A percentile compares a stretch with the other conserved stretches of the same genome.
phyloP scores from a whole-genome alignment of 2,113 vertebrate genomes.

The Cettia cetti region DNA sequence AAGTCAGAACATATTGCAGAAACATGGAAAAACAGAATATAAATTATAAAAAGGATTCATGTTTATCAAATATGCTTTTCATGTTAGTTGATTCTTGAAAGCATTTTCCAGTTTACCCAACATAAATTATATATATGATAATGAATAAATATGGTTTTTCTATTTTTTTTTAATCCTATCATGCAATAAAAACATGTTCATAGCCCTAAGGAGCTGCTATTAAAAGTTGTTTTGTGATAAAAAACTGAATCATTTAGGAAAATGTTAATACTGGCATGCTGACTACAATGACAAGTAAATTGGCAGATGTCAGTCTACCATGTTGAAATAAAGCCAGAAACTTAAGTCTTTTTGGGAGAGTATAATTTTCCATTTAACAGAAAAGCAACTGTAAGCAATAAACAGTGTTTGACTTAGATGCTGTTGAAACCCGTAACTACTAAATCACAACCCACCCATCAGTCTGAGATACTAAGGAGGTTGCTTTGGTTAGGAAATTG shows the following conservation, averaged over 20 bases:
- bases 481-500: not conserved
- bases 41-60: conserved; percentile 35
- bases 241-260: not conserved
- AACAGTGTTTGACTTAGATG: conserved; percentile 40
- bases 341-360: not conserved
- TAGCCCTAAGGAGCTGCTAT: not conserved
- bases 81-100: conserved; percentile 5
- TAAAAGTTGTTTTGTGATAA: not conserved
- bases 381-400: conserved; percentile 44
- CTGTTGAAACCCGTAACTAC: conserved; percentile 63
- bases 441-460: conserved; percentile 17
- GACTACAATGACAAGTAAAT: conserved; percentile 52
- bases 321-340: conserved; percentile 26
- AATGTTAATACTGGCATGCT: conserved; percentile 23
- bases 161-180: not conserved
- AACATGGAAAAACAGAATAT: not conserved
- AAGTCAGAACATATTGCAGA: not conserved
- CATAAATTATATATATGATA: conserved; percentile 9
- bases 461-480: not conserved
- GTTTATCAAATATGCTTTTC: conserved; percentile 32
- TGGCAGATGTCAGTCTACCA: conserved; percentile 38
- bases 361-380: conserved; percentile 50
- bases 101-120: not conserved
- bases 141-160: not conserved
- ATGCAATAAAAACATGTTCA: not conserved